Evolutionary conservation across 2,888 invertebrate species (phyloP), one percentile per base, ranked within the genome.

Genomic region (Cataglyphis livida): DNA sequence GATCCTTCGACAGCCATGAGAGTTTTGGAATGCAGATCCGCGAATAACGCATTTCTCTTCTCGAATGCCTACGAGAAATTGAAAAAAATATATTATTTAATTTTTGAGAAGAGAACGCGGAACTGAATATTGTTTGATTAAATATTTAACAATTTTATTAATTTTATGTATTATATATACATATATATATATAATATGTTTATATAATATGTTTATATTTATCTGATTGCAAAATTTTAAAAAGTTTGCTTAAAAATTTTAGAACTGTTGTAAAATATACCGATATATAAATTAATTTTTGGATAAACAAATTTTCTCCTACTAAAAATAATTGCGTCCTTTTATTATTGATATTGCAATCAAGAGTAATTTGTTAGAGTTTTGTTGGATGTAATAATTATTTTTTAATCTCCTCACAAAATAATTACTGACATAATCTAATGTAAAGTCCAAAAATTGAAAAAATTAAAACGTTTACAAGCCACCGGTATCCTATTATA

Each of bases 1-100:
- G 51, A 59, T 81, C 48, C 76, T 78, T 61, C 12, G 68, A 38
- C 25, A 18, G 66, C 18, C 61, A 12, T 66, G 15, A 66, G 41
- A 57, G 68, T 75, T 75, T 75, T 38, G n/a, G 76, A 41, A 76
- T 57, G 68, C n/a, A 78, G 78, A 68, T 78, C 78, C 70, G 78
- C 59, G 70, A 68, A 12, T 25, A 25, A 44, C 32, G 44, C 4
- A 59, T 35, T 61, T 70, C 59, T 68, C 68, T 44, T 78, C 70
- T 70, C 18, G 51, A 70, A 78, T 59, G 44, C 78, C 78, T 78
- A 59, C 59, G 59, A 9, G 44, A 41, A 70, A 21, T 44, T 25
- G 59, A 70, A 78, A 70, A 57, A 1, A 66, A 48, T 32, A n/a
- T 25, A 48, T 70, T 78, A 48, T 48, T n/a, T 18, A 78, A 70